phyloP scores from a whole-genome alignment of 2,797 vertebrate species.

The Clarias platycephalus region DNA sequence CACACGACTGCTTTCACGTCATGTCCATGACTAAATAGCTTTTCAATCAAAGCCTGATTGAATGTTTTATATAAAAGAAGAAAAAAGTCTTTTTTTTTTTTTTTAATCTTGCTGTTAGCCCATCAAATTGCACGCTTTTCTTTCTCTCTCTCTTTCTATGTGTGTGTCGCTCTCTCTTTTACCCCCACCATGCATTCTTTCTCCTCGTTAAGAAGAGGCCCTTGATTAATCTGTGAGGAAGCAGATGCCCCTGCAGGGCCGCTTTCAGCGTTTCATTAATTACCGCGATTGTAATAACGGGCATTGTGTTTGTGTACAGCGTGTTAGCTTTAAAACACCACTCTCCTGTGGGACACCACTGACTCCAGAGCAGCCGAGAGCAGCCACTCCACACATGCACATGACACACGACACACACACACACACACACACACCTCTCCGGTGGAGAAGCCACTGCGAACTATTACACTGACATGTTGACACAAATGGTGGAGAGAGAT shows the following conservation, averaged over 20 bases:
- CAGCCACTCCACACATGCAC: constrained; percentile 34
- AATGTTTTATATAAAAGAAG: constrained; percentile 33
- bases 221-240: constrained; percentile 79
- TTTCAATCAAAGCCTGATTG: constrained; percentile 43
- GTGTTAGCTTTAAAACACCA: constrained; percentile 58
- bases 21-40: constrained; percentile 39
- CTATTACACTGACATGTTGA: constrained; percentile 40
- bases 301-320: constrained; percentile 63
- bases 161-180: constrained; percentile 57
- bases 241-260: constrained; percentile 74
- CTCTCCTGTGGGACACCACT: constrained; percentile 53
- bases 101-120: constrained; percentile 15
- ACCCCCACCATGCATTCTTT: constrained; percentile 61
- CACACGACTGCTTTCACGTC: constrained; percentile 39
- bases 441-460: constrained; percentile 35
- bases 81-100: background rate
- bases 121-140: constrained; percentile 49
- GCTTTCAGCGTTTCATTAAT: constrained; percentile 79
- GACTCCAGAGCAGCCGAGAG: constrained; percentile 52
- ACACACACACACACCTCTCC: constrained; percentile 9
- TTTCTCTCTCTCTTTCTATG: constrained; percentile 38
- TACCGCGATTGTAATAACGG: constrained; percentile 74
- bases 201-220: constrained; percentile 70
- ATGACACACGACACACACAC: constrained; percentile 13
- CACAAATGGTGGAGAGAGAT: constrained; percentile 41